Evolutionary conservation across 2,797 vertebrate genomes (phyloP).

Genomic region (Enteromius anoplus): DNA sequence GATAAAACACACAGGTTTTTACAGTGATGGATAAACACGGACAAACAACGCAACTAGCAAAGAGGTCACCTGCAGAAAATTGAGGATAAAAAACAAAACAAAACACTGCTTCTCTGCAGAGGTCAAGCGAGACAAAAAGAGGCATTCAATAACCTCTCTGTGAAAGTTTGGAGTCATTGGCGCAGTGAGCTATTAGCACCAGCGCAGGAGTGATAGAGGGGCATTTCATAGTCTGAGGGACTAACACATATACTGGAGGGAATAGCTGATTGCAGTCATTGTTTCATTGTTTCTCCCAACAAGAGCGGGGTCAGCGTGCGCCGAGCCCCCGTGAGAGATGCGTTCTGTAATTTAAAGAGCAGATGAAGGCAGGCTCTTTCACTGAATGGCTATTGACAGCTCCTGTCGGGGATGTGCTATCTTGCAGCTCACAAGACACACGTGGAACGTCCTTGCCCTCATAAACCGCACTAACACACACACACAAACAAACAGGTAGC

Average conservation of each 20-base stretch:
- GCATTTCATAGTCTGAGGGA: conserved; percentile 71
- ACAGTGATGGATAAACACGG: conserved; percentile 10
- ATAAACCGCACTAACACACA: conserved; percentile 45
- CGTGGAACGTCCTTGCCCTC: conserved; percentile 54
- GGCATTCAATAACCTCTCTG: conserved; percentile 73
- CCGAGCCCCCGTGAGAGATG: conserved; percentile 68
- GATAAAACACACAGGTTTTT: background rate
- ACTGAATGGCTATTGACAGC: conserved; percentile 77
- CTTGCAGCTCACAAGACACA: conserved; percentile 70
- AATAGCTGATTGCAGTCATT: conserved; percentile 77
- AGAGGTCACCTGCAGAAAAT: conserved; percentile 38
- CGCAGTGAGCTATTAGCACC: conserved; percentile 72
- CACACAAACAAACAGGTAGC: conserved; percentile 22
- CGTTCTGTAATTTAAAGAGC: conserved; percentile 78
- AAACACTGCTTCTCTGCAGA: conserved; percentile 63
- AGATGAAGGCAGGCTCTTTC: conserved; percentile 73
- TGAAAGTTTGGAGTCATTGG: conserved; percentile 70
- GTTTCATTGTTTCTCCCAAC: conserved; percentile 77
- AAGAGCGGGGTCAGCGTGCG: conserved; percentile 73
- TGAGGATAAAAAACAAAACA: conserved; percentile 44
- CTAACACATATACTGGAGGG: conserved; percentile 70
- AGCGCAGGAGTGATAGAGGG: conserved; percentile 70
- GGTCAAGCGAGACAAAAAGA: conserved; percentile 68
- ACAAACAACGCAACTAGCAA: conserved; percentile 29
- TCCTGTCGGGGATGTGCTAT: conserved; percentile 72